Conservation (phyloP, 2,113 vertebrate genomes). For the Paramisgurnus dabryanus region DNA sequence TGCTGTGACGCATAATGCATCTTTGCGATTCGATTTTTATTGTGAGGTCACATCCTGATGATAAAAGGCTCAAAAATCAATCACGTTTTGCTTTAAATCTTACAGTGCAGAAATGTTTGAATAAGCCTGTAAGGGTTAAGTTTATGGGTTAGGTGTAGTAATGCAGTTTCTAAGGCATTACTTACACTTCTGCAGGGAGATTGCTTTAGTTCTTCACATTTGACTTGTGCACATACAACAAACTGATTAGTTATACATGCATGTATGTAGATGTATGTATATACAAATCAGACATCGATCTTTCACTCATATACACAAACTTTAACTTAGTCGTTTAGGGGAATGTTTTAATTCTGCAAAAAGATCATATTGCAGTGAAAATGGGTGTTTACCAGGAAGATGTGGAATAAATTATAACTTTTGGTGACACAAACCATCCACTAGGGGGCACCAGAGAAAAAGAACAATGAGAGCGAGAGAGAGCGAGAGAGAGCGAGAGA, state of each 20-base stretch:
- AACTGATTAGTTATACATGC: neutral
- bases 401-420: neutral
- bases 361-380: neutral
- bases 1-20: neutral
- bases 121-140: too few relatives aligned
- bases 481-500: neutral
- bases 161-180: too few relatives aligned
- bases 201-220: neutral
- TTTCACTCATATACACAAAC: slow-evolving; percentile 12
- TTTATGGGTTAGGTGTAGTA: too few relatives aligned
- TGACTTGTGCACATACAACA: neutral
- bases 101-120: too few relatives aligned
- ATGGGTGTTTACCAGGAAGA: neutral
- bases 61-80: too few relatives aligned
- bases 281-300: neutral
- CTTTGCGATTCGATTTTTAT: too few relatives aligned
- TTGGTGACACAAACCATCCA: slow-evolving; percentile 11
- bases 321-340: neutral
- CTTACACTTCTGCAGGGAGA: neutral
- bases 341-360: slow-evolving; percentile 14
- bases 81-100: too few relatives aligned
- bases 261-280: neutral
- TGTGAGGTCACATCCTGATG: too few relatives aligned
- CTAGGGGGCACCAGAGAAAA: slow-evolving; percentile 43
- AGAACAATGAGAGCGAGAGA: neutral